Base-by-base conservation (phyloP, 2,113 vertebrate genomes). In the Sylvilagus bachmani region DNA sequence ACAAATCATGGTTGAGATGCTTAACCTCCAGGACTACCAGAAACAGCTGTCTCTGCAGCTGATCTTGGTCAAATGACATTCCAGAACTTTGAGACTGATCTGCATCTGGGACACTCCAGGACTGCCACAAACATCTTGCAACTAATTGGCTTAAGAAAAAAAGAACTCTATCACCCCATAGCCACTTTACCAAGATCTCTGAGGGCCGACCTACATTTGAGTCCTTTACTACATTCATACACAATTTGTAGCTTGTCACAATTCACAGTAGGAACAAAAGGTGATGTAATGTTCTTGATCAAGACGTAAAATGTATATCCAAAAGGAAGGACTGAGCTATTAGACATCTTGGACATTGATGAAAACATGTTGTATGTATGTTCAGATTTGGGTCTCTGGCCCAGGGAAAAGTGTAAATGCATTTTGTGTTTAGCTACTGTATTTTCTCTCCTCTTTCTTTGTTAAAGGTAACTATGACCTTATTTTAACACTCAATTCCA, bases 351-450 rank as follows among this genome's bases (percentile, higher is more conserved):
- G 33, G 31, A 90, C 17, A 83, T 10, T 69, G 36, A 49, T 77
- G 89, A 86, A 91, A 84, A 78, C 7, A 4, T 61, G 29, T 84
- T 94, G 49, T 5, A 75, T 27, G 12, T 64, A 80, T 31, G 10
- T 55, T 75, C 21, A n/a, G 29, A 16, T 77, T 94, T 77, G 64
- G 51, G 25, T 77, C 36, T 53, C 10, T 66, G 17, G 51, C 49
- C 13, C 25, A 77, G 49, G 12, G 62, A 81, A 92, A 88, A 71
- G 24, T 53, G 0, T 36, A 90, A 67, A n/a, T 61, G 5, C n/a
- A 79, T 89, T 95, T 96, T 67, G 88, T 66, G 69, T 53, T 10
- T 61, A 10, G 67, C 38, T 91, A 93, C 91, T 92, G 27, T 80
- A 67, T 14, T 78, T 94, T 10, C 36, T 86, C 29, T 55, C 44